Percentiles rank a stretch among this genome's conserved stretches.
Conservation (phyloP, 1,140 invertebrate genomes). For the Zophobas atratus region DNA sequence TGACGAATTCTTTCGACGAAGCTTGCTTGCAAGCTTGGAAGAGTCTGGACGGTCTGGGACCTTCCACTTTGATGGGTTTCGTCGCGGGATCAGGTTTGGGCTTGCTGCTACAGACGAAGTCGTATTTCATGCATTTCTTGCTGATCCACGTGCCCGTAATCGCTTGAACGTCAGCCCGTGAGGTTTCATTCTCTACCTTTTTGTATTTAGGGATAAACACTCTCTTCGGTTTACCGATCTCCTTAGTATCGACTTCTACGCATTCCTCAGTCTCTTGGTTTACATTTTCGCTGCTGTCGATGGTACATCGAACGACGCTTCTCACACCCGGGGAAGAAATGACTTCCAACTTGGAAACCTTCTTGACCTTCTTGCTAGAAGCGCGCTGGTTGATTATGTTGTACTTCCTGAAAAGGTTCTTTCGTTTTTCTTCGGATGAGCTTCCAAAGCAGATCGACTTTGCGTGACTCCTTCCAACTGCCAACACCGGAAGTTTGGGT, state of each 20-base stretch:
- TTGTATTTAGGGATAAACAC: slow-evolving; percentile 20
- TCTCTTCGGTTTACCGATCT: slow-evolving; percentile 39
- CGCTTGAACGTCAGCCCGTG: background rate
- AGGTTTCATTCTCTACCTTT: background rate
- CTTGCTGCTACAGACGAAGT: slow-evolving; percentile 6
- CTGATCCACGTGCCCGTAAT: slow-evolving; percentile 23
- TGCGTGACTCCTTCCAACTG: slow-evolving; percentile 6
- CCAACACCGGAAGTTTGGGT: background rate
- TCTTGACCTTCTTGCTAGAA: background rate
- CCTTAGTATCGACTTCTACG: background rate
- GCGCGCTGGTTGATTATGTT: background rate
- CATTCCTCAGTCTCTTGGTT: background rate
- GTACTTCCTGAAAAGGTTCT: slow-evolving; percentile 2
- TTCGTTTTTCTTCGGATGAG: background rate
- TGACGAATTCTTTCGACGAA: slow-evolving; percentile 4
- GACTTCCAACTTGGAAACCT: background rate
- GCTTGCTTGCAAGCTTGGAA: slow-evolving; percentile 1
- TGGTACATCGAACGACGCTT: background rate
- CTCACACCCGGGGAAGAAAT: too few relatives aligned
- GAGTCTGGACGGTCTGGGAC: background rate
- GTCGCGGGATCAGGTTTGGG: background rate
- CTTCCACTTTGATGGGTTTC: slow-evolving; percentile 8
- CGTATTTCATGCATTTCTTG: slow-evolving; percentile 25
- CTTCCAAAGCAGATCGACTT: background rate
- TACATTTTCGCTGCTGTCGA: background rate